Base-by-base conservation (phyloP, 1,140 invertebrate species). In the Rhyzopertha dominica region DNA sequence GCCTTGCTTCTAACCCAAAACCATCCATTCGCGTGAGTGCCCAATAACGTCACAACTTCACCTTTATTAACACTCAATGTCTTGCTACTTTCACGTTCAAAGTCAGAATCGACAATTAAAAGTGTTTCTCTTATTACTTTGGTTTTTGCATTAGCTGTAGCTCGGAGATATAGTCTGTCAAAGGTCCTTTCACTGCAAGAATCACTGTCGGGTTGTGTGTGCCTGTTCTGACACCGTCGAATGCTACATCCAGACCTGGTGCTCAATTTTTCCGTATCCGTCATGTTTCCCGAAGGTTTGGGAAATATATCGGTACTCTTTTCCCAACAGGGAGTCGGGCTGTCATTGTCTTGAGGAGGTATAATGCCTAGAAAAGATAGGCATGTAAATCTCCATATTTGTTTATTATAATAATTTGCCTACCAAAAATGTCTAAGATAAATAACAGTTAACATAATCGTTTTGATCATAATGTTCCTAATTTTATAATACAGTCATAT, bases 231-330 rank as follows among this genome's bases (percentile, higher is more conserved):
- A 32, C 63, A 61, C 28, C 72, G 72, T 16, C 41, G 35, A 19
- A 52, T 54, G 13, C 46, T 54, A 39, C 68, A 73, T 43, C 74
- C 74, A 0, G 74, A 76, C 31, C 68, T 63, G 0, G 68, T 70
- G 13, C 70, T 66, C 10, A 74, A 28, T 43, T 85, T 85, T 56
- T 85, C 81, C 1, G 74, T 82, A 54, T 87, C 83, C 0, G 82
- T 85, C 64, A 83, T 76, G 57, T 84, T 85, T 4, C 82, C 81
- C 55, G 72, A 75, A 0, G 85, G 84, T 20, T 76, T 76, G 0
- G 84, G 84, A 58, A 87, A 87, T 23, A 86, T 76, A 61, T 87
- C 85, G 0, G 81, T 82, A 38, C 80, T 83, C 45, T 82, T 82
- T 63, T 87, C 84, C 84, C 85, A 87, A 53, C 84, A 86, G 4